Base-by-base conservation (phyloP, 2,888 invertebrate genomes). In the Polymixis lichenea region DNA sequence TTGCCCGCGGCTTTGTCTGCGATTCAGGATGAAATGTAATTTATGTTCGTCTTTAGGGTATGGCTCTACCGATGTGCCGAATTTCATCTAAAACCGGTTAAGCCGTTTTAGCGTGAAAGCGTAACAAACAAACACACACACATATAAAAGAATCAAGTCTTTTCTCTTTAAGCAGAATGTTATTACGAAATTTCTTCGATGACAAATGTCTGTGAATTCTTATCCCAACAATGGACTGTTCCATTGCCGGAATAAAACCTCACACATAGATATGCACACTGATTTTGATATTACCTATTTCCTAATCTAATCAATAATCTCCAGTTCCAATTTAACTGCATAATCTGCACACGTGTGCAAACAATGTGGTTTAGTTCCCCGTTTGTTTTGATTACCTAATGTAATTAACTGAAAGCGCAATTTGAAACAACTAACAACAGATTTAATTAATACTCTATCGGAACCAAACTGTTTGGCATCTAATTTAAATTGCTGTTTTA, bases 361-460 rank as follows among this genome's bases (percentile, higher is more conserved):
- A 68, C 43, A 15, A 6, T 58, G 32, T n/a, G 32, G 32, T 72
- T 64, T 55, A 62, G 67, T 77, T 61, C 6, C 25, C 17, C 4
- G 58, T 64, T 82, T 49, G 67, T 62, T 77, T 82, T 68, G 51
- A 53, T 62, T 53, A 38, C 38, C 38, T 38, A 67, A 67, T 58
- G 62, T 46, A 56, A 72, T 56, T 80, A 56, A 32, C 32, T 13
- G 19, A 82, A 76, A 70, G 17, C 51, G 22, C 51, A 66, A 66
- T 60, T 69, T 25, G 43, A 75, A 61, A 75, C 77, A 53, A 80
- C 62, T 60, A 60, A 73, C 80, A 62, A 46, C 25, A 25, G n/a
- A 53, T 68, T 80, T 64, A 80, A 80, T 80, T 46, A 68, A 64
- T 53, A 28, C 32, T 70, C 4, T 66, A 19, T 61, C 28, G 38